A percentile compares a stretch with the other conserved stretches of the same genome.
phyloP scores from a whole-genome alignment of 1,140 invertebrate species.

The Neodiprion fabricii region DNA sequence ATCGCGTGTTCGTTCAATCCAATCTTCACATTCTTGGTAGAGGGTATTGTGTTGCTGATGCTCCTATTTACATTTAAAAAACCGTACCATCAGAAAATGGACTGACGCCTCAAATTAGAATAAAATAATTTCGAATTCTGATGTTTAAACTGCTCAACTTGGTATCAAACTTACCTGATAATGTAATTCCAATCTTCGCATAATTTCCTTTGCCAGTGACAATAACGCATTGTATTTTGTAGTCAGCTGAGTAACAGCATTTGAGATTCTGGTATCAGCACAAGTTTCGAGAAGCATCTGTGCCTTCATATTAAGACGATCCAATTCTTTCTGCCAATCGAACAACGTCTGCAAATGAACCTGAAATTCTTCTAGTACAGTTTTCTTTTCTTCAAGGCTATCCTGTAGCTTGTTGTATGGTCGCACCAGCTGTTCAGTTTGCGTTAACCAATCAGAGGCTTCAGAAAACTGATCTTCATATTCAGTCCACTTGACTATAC shows the following conservation, averaged over 20 bases:
- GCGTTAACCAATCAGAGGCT: conserved; percentile 85
- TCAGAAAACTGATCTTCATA: conserved; percentile 93
- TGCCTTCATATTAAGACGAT: conserved; percentile 89
- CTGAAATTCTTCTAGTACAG: conserved; percentile 89
- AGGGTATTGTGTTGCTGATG: conserved; percentile 89
- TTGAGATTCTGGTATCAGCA: conserved; percentile 91
- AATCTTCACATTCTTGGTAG: conserved; percentile 90
- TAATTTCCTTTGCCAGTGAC: conserved; percentile 90
- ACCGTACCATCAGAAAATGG: conserved; percentile 17
- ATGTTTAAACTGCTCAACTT: neutral
- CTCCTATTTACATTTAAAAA: conserved; percentile 63
- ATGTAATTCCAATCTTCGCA: conserved; percentile 87
- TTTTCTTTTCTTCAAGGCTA: conserved; percentile 87
- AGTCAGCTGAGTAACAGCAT: conserved; percentile 91
- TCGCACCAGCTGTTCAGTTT: conserved; percentile 86
- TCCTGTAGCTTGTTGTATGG: conserved; percentile 91
- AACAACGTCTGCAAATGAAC: conserved; percentile 88
- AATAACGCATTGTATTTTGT: conserved; percentile 94
- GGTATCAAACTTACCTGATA: conserved; percentile 71
- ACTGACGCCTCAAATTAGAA: neutral
- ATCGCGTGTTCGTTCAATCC: conserved; percentile 86
- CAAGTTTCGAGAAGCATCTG: conserved; percentile 90
- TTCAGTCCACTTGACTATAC: conserved; percentile 94
- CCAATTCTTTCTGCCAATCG: conserved; percentile 92
- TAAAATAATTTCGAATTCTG: no score